Evolutionary conservation across 2,888 invertebrate species (phyloP).

Genomic region (Dicranocentrus wangi): DNA sequence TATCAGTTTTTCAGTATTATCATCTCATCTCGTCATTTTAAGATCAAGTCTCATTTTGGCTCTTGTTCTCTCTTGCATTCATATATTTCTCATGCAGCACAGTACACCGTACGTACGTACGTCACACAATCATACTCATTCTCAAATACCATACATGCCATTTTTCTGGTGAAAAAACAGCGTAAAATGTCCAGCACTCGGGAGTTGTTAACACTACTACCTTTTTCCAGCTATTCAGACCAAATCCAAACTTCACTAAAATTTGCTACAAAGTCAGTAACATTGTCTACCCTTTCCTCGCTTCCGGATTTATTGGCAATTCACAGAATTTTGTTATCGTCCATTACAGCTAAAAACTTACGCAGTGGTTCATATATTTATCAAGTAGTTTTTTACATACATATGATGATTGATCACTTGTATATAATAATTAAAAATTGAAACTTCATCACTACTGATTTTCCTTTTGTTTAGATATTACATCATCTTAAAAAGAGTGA

Average conservation of each 20-base stretch:
- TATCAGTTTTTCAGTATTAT: conserved; percentile 4
- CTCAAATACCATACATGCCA: conserved; percentile 18
- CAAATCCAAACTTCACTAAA: too few relatives aligned
- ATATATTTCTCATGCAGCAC: background rate
- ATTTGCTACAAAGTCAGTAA: too few relatives aligned
- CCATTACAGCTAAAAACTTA: background rate
- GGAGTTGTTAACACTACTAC: too few relatives aligned
- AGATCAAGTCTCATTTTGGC: conserved; percentile 57
- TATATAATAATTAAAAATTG: conserved; percentile 9
- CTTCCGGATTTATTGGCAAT: conserved; percentile 39
- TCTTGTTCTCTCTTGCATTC: conserved; percentile 23
- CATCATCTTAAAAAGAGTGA: conserved; percentile 57
- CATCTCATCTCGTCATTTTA: conserved; percentile 27
- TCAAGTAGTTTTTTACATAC: too few relatives aligned
- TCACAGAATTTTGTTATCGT: conserved; percentile 19
- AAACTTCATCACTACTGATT: conserved; percentile 25
- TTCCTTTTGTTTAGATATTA: conserved; percentile 20
- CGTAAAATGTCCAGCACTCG: too few relatives aligned
- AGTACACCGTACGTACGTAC: background rate
- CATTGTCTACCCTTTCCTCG: background rate
- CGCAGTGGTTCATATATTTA: too few relatives aligned
- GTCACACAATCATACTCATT: conserved; percentile 22
- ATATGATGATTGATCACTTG: too few relatives aligned
- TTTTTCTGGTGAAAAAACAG: too few relatives aligned
- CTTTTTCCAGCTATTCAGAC: too few relatives aligned